A percentile compares a stretch with the other conserved stretches of the same genome.
phyloP scores from a whole-genome alignment of 2,113 vertebrate species.

The Phylloscopus trochilus region DNA sequence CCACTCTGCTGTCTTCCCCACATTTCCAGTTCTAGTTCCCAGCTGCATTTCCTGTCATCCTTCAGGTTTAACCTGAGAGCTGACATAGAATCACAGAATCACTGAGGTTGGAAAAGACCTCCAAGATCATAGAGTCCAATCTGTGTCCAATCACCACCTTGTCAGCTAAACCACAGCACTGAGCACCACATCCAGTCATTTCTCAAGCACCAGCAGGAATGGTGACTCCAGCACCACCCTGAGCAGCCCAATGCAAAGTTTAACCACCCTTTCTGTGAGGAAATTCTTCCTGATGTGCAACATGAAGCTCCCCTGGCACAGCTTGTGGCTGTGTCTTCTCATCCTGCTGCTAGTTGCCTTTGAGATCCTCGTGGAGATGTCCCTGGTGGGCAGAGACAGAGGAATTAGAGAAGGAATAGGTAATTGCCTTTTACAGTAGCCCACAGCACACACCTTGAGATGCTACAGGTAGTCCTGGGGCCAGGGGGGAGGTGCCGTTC shows the following conservation, averaged over 20 bases:
- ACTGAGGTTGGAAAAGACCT: neutral
- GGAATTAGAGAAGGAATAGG: neutral
- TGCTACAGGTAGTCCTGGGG: neutral
- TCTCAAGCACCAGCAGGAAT: neutral
- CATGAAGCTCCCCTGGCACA: neutral
- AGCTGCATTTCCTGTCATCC: neutral
- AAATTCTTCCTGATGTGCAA: neutral
- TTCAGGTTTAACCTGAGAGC: neutral
- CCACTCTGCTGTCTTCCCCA: neutral
- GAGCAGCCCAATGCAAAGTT: neutral
- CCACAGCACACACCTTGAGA: neutral
- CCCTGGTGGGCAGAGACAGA: neutral
- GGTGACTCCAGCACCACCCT: neutral
- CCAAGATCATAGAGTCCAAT: neutral
- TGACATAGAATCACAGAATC: neutral
- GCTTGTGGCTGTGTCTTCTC: neutral
- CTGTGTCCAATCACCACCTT: neutral
- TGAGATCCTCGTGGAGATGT: rapidly evolving
- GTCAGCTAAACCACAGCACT: neutral
- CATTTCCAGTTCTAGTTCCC: neutral
- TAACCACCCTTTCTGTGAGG: neutral
- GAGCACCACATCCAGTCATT: neutral
- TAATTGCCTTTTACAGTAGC: neutral
- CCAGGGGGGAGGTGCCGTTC: neutral
- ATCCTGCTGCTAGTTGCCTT: neutral